Base-by-base conservation (phyloP, 2,888 invertebrate species). In the Tridacna gigas region DNA sequence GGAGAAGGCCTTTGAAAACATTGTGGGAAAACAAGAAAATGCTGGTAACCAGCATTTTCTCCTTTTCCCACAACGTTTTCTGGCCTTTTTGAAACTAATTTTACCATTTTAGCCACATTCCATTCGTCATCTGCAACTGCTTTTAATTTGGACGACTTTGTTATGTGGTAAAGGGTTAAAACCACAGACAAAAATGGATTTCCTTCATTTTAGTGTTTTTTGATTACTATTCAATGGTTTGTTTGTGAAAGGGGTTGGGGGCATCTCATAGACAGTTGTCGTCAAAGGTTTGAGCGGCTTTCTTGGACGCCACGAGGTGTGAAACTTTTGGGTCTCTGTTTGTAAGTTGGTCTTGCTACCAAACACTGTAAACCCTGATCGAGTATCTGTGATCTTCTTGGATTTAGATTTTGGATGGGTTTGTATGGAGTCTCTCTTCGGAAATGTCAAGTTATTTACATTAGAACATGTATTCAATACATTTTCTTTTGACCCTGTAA, bases 161-260 rank as follows among this genome's bases (percentile, higher is more conserved):
- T n/a, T 4, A 56, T 56, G 2, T 56, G 56, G 56, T 37, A 37
- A 56, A 5, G 56, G 20, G 9, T 56, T 20, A 56, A 56, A 56
- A 56, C 25, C 22, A 22, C 7, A 65, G 4, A 25, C 3, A 65
- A 65, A 22, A 65, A 20, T 15, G n/a, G 67, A 28, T 63, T n/a
- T 63, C 63, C 13, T 63, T 63, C 63, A n/a, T 28, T 28, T 26
- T 4, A 65, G 25, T 26, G 11, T 28, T 51, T 51, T 51, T 51
- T 71, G 48, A 48, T 71, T 22, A 26, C 22, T 25, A 18, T 26
- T 47, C 26, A 71, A 25, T 25, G 45, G 71, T 25, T 51, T 71
- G 51, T 71, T 71, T 25, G 51, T 78, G 63, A 90, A 86, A 12
- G 90, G 89, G 18, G 90, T 84, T 18, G 90, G 90, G 48, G 90